Conservation (phyloP, 2,888 invertebrate genomes). For the Drosophila merina region DNA sequence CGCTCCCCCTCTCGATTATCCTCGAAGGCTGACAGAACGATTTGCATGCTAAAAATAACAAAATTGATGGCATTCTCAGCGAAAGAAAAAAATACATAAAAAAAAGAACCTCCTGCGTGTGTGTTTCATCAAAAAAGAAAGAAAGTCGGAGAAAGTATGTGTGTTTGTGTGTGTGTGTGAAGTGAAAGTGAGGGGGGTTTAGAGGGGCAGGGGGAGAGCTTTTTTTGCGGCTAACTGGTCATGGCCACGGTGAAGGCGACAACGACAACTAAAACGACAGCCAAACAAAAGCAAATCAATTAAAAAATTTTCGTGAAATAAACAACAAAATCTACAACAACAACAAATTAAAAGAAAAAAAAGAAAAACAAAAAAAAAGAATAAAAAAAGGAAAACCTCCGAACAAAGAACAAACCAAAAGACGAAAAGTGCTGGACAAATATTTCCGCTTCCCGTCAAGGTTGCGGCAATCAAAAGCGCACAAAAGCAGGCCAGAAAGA, state of each 20-base stretch:
- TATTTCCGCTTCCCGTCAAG: constrained; percentile 45
- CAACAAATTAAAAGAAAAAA: constrained; percentile 20
- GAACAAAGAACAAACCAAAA: constrained; percentile 23
- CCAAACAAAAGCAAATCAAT: constrained; percentile 66
- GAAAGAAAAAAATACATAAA: constrained; percentile 4
- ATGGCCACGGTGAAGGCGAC: constrained; percentile 78
- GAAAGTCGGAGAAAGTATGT: constrained; percentile 29
- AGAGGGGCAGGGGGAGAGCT: neutral
- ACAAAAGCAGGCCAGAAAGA: neutral
- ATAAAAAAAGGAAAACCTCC: neutral
- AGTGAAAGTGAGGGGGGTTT: neutral
- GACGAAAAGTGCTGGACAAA: constrained; percentile 46
- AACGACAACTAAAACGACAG: neutral
- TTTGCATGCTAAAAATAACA: constrained; percentile 78
- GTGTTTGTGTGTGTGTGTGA: neutral
- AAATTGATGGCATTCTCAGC: constrained; percentile 67
- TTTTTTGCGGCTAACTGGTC: constrained; percentile 66
- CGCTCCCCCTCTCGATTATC: constrained; percentile 4
- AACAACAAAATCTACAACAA: constrained; percentile 14
- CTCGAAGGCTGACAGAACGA: constrained; percentile 62
- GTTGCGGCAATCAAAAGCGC: constrained; percentile 39
- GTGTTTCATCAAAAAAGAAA: constrained; percentile 27
- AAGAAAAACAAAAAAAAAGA: neutral
- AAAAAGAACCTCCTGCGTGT: constrained; percentile 43
- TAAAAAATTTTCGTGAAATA: constrained; percentile 55